Evolutionary conservation across 2,797 vertebrate species (phyloP), one percentile per base, ranked within the genome.

Genomic region (Acomys russatus): DNA sequence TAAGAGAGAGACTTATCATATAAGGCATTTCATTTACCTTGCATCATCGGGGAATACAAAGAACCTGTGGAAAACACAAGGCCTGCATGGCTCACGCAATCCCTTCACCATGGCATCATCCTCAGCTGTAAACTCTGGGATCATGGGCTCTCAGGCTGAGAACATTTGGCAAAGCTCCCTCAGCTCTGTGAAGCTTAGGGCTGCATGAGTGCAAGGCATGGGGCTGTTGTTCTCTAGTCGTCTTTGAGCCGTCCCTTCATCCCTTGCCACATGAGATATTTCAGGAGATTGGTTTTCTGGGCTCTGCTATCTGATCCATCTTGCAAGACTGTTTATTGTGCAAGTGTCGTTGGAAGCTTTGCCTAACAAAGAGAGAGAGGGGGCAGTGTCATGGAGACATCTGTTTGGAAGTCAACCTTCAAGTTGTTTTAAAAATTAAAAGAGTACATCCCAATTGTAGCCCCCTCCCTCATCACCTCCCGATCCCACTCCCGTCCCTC

Each of bases 401-500:
- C 54, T 85, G 70, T 88, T 90, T 80, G 56, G 56, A 35, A 95
- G 91, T 63, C 85, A 83, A 93, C 20, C 74, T 90, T 49, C 23
- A 79, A 94, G 33, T 86, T 92, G 71, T 90, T 94, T 93, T 90
- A 20, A 96, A 44, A 88, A 33, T 97, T 92, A 91, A 85, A 77
- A 51, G 38, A 92, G 44, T 44, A 44, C 44, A 44, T 44, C 44
- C 44, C 44, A 4, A 44, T 44, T 4, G 3, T 4, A 44, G 3
- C 4, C 44, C 44, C 44, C 44, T 44, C 44, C 44, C 44, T 44
- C 44, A 44, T 44, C 44, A 3, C 44, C 44, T 44, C 44, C n/a
- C n/a, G n/a, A n/a, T n/a, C n/a, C n/a, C n/a, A n/a, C n/a, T n/a
- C 44, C 44, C 44, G 3, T 44, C 44, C 44, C 44, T 44, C 44